These are phyloP conservation scores for Homarus gammarus DNA, from an alignment of 2,888 invertebrate species.

Conservation along the genomic window DNA sequence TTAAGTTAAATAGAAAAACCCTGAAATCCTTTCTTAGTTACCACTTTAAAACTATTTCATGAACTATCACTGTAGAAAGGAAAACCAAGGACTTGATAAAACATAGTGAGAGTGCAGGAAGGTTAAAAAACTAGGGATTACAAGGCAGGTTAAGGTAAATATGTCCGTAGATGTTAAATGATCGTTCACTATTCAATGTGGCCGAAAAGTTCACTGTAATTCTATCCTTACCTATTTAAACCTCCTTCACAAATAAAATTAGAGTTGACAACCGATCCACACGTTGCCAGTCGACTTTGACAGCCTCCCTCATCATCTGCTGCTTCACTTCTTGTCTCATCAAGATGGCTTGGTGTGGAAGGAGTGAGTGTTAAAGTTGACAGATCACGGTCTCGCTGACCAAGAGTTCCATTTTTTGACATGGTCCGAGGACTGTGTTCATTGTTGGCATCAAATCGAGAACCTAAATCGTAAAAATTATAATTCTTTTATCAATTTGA, in stretches of 20 bases:
- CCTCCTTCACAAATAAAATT: constrained; percentile 34
- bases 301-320: constrained; percentile 49
- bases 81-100: too few relatives aligned
- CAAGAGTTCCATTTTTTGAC: constrained; percentile 29
- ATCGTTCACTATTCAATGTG: too few relatives aligned
- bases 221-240: constrained; percentile 30
- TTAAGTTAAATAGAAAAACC: too few relatives aligned
- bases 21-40: too few relatives aligned
- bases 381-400: constrained; percentile 67
- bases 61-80: too few relatives aligned
- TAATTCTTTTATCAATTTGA: background rate
- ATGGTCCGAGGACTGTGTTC: background rate
- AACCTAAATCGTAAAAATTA: constrained; percentile 1
- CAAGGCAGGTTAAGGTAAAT: too few relatives aligned
- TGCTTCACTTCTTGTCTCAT: background rate
- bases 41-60: too few relatives aligned
- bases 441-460: constrained; percentile 1
- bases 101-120: too few relatives aligned
- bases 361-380: constrained; percentile 63
- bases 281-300: constrained; percentile 66
- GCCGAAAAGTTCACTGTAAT: background rate
- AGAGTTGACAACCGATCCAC: constrained; percentile 52
- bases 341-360: constrained; percentile 29
- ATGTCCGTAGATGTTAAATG: too few relatives aligned
- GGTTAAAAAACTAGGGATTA: too few relatives aligned